Evolutionary conservation across 35 echinoderm and acorn worm species (phyloP), one percentile per base, ranked within the genome.

Genomic region (Ophiothrix spiculata): DNA sequence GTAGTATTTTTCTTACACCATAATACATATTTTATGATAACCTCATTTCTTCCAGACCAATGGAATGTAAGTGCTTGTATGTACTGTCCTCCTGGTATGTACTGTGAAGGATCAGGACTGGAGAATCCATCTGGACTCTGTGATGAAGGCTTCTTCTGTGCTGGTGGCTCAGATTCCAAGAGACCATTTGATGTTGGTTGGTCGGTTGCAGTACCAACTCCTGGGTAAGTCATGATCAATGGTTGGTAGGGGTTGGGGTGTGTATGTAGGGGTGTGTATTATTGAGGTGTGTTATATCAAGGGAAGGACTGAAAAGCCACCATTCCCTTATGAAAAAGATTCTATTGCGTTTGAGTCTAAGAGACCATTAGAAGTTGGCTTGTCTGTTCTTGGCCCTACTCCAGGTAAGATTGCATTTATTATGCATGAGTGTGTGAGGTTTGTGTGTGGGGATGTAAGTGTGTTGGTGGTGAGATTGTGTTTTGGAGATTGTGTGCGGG

Each of bases 121-220:
- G 89, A 79, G 13, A 60, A 79, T 29, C 95, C 95, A 21, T 93
- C 91, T 1, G 95, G 95, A 25, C 84, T 79, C 80, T 97, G 95
- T 81, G 91, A 97, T 80, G 91, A 90, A 63, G 95, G 95, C 0
- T 97, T 97, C 95, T 97, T 86, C 69, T 97, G 95, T 31, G 77
- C 84, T 13, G 95, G 95, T 56, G 95, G 91, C 12, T 97, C 95
- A 11, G 38, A 86, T 23, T 36, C 84, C 4, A 84, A 91, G 75
- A 87, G 95, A 82, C 95, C 95, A 45, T 97, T 97, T 85, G 91
- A 97, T 54, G 95, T 93, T 25, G 95, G 91, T 14, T 76, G 84
- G 15, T 38, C 81, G 0, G 95, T 91, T 4, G 56, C 81, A 11
- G 35, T 86, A 31, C 89, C 89, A 78, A 95, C 88, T 37, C 80